Evolutionary conservation across 2,888 invertebrate species (phyloP).

Genomic region (Mythimna ferrago): DNA sequence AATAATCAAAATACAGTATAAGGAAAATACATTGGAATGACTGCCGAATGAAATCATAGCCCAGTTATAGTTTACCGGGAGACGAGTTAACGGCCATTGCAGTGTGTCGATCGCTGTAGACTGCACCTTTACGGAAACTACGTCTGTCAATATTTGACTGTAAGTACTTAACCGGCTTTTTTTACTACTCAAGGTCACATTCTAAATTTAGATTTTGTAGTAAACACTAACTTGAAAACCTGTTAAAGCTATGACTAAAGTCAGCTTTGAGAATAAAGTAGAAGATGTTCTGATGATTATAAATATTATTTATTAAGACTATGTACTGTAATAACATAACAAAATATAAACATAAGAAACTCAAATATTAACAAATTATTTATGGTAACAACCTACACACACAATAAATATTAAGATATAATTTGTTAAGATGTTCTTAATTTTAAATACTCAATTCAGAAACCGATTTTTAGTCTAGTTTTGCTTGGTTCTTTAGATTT

Average conservation of each 20-base stretch:
- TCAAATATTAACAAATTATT: no score
- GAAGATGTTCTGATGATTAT: no score
- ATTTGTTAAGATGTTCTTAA: not conserved
- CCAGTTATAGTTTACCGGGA: conserved; percentile 14
- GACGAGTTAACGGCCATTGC: conserved; percentile 33
- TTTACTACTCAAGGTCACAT: not conserved
- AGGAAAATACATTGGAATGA: conserved; percentile 57
- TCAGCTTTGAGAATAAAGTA: no score
- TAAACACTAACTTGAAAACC: no score
- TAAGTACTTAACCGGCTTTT: conserved; percentile 36
- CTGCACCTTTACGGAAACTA: conserved; percentile 3
- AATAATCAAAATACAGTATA: conserved; percentile 35
- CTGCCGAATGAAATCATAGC: conserved; percentile 61
- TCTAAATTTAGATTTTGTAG: no score
- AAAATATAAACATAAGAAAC: no score
- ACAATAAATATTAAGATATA: no score
- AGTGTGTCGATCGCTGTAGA: conserved; percentile 20
- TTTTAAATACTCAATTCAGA: conserved; percentile 5
- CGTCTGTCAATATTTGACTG: conserved; percentile 30
- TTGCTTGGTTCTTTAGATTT: not conserved
- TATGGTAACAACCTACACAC: no score
- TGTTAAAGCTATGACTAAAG: no score
- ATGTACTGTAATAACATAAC: no score
- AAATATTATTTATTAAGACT: no score
- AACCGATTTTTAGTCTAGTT: not conserved